Evolutionary conservation across 2,888 invertebrate species (phyloP).

Genomic region (Drosophila imparisetae): DNA sequence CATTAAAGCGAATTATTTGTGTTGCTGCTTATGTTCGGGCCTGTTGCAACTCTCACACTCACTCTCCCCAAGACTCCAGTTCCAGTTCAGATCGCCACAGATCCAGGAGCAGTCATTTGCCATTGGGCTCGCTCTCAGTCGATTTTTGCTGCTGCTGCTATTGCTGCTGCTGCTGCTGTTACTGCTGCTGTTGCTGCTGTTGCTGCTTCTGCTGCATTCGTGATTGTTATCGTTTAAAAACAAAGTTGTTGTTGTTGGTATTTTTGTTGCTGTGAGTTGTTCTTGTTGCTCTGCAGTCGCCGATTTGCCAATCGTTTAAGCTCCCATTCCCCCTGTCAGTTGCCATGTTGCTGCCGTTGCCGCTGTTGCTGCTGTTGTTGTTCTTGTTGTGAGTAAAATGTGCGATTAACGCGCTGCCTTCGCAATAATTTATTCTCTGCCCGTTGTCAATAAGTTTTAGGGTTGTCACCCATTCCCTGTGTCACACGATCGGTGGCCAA

Average conservation of each 20-base stretch:
- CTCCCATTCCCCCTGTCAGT: slow-evolving; percentile 38
- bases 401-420: slow-evolving; percentile 72
- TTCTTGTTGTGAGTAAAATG: slow-evolving; percentile 60
- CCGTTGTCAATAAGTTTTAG: slow-evolving; percentile 66
- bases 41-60: slow-evolving; percentile 72
- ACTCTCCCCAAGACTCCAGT: slow-evolving; percentile 19
- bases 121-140: slow-evolving; percentile 47
- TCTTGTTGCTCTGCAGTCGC: slow-evolving; percentile 44
- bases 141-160: slow-evolving; percentile 29
- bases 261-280: slow-evolving; percentile 41
- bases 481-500: slow-evolving; percentile 64
- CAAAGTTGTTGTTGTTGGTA: slow-evolving; percentile 56
- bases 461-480: slow-evolving; percentile 55
- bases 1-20: slow-evolving; percentile 84
- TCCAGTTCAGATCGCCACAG: slow-evolving; percentile 23
- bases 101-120: slow-evolving; percentile 50
- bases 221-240: slow-evolving; percentile 77
- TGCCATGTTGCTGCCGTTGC: slow-evolving; percentile 32
- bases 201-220: slow-evolving; percentile 57
- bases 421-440: slow-evolving; percentile 74
- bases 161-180: slow-evolving; percentile 47
- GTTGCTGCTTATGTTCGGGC: slow-evolving; percentile 81
- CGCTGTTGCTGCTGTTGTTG: slow-evolving; percentile 29
- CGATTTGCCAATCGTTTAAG: slow-evolving; percentile 64
- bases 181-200: slow-evolving; percentile 29